Percentiles rank a stretch among this genome's conserved stretches.
These are phyloP conservation scores for Thysanoteuthis rhombus DNA, from an alignment of 2,888 invertebrate species.

Conservation along the genomic window DNA sequence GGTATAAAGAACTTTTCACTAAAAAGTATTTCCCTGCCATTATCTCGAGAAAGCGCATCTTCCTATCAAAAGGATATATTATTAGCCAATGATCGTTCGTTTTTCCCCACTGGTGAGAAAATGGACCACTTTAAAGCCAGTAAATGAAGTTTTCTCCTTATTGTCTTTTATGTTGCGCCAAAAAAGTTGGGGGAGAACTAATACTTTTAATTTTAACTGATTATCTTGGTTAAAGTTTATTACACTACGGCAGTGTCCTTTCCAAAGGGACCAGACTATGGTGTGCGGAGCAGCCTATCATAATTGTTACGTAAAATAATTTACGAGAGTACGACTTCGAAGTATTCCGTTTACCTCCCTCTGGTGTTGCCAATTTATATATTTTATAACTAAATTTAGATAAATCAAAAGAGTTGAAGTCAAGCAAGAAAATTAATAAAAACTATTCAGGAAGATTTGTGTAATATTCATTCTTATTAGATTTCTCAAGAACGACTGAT, in stretches of 20 bases:
- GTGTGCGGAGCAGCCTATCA: too few species aligned
- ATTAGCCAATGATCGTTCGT: neutral
- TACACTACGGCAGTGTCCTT: neutral
- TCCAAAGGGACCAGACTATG: too few species aligned
- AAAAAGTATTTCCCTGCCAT: constrained; percentile 12
- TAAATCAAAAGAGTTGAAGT: too few species aligned
- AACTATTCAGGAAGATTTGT: too few species aligned
- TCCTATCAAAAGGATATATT: constrained; percentile 12
- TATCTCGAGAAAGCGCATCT: constrained; percentile 12
- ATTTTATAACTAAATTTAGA: too few species aligned
- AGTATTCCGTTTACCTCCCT: too few species aligned
- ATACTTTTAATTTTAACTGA: neutral
- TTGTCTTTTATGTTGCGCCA: neutral
- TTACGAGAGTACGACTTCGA: too few species aligned
- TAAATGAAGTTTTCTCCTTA: neutral
- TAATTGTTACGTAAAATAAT: too few species aligned
- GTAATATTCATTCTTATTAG: too few species aligned
- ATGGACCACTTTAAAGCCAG: neutral
- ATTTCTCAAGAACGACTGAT: too few species aligned
- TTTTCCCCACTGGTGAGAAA: neutral
- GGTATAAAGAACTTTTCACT: neutral
- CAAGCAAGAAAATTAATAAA: too few species aligned
- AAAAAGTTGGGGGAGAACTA: neutral
- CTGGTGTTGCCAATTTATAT: too few species aligned
- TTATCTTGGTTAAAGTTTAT: neutral